Conservation (phyloP, 1,140 invertebrate genomes). For the Homalodisca vitripennis region DNA sequence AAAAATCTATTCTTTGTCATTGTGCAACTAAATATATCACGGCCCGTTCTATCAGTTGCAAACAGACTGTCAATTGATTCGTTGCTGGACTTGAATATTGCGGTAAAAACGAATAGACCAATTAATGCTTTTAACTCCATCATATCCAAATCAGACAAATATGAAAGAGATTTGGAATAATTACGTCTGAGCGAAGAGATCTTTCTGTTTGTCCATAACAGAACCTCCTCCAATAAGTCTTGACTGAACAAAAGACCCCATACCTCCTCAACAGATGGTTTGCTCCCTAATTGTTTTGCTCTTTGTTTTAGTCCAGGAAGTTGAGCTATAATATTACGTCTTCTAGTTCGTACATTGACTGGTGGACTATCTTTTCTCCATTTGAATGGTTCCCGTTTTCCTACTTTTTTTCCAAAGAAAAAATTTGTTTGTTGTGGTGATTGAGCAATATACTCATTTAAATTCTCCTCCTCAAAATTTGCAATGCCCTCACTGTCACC, state of each 20-base stretch:
- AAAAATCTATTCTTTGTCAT: conserved; percentile 39
- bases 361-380: too few relatives aligned
- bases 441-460: too few relatives aligned
- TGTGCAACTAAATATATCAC: conserved; percentile 38
- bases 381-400: too few relatives aligned
- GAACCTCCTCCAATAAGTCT: conserved; percentile 20
- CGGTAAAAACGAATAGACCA: conserved; percentile 34
- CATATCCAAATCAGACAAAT: background rate
- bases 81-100: conserved; percentile 37
- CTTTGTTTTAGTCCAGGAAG: too few relatives aligned
- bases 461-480: too few relatives aligned
- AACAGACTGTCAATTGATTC: conserved; percentile 35
- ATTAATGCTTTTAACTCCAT: conserved; percentile 36
- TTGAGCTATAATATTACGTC: too few relatives aligned
- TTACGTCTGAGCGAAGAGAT: background rate
- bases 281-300: conserved; percentile 19
- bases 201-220: conserved; percentile 26
- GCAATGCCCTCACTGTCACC: too few relatives aligned
- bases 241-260: conserved; percentile 13
- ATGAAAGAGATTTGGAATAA: conserved; percentile 1
- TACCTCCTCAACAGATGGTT: background rate
- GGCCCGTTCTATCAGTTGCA: conserved; percentile 38
- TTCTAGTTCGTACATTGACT: too few relatives aligned
- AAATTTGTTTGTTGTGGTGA: too few relatives aligned
- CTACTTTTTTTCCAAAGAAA: too few relatives aligned